Percentiles rank a stretch among this genome's conserved stretches.
Evolutionary conservation across 2,113 vertebrate genomes (phyloP).

Genomic region (Petrocephalus microphthalmus): DNA sequence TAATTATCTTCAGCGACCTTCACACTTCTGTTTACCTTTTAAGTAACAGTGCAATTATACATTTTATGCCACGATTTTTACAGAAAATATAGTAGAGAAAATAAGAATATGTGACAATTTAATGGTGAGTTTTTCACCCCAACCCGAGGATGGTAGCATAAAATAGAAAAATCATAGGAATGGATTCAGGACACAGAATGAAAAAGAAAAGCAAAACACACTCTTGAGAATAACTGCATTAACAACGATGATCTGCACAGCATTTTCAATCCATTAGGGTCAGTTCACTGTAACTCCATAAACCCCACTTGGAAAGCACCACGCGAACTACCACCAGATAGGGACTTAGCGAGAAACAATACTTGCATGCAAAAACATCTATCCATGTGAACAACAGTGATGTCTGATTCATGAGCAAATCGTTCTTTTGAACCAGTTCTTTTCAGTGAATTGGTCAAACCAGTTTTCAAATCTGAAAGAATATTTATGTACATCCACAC

Average conservation of each 20-base stretch:
- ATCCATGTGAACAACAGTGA: background rate
- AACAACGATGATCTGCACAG: background rate
- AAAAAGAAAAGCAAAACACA: background rate
- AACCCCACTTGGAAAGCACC: background rate
- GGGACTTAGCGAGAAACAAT: background rate
- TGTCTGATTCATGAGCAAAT: background rate
- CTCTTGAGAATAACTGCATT: background rate
- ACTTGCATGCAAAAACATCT: background rate
- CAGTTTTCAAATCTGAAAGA: background rate
- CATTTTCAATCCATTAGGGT: background rate
- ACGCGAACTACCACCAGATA: background rate
- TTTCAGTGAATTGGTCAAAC: background rate
- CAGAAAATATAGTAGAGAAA: background rate
- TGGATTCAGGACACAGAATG: background rate
- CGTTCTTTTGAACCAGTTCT: background rate
- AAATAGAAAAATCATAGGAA: background rate
- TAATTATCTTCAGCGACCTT: conserved; percentile 41
- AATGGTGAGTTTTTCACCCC: background rate
- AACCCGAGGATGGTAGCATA: background rate
- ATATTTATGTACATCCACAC: too few relatives aligned
- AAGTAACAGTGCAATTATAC: conserved; percentile 44
- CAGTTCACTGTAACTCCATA: background rate
- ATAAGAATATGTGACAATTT: background rate
- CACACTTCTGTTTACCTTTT: conserved; percentile 39
- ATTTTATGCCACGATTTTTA: conserved; percentile 3